Conservation (phyloP, 2,797 vertebrate species). For the Tauraco hartlaubi region DNA sequence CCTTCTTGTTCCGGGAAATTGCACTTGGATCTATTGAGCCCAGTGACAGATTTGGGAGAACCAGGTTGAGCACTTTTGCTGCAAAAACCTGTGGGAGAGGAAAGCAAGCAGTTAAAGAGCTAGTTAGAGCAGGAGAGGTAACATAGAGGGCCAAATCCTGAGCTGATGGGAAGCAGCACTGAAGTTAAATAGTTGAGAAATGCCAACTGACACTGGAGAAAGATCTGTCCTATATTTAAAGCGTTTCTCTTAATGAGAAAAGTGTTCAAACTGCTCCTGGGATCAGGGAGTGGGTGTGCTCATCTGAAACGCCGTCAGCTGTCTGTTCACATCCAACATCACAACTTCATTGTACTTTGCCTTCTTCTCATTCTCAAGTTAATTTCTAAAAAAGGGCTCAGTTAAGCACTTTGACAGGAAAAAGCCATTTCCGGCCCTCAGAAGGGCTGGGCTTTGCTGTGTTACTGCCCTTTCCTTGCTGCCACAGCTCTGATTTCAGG, state of each 20-base stretch:
- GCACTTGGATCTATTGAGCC: conserved; percentile 90
- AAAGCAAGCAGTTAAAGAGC: neutral
- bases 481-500: neutral
- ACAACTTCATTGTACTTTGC: neutral
- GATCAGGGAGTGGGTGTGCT: neutral
- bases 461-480: neutral
- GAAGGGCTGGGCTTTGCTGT: neutral
- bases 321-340: neutral
- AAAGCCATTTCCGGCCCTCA: neutral
- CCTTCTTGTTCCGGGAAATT: conserved; percentile 89
- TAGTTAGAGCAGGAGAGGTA: neutral
- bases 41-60: conserved; percentile 89
- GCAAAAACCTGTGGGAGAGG: conserved; percentile 86
- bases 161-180: neutral
- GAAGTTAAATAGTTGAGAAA: neutral
- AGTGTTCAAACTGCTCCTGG: neutral
- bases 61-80: conserved; percentile 90
- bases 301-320: neutral
- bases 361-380: neutral
- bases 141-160: neutral
- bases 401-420: neutral
- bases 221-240: conserved; percentile 13
- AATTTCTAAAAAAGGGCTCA: neutral
- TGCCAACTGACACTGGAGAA: neutral
- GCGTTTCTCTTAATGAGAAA: neutral